phyloP scores from a whole-genome alignment of 2,113 vertebrate species.

The Phrynocephalus versicolor region DNA sequence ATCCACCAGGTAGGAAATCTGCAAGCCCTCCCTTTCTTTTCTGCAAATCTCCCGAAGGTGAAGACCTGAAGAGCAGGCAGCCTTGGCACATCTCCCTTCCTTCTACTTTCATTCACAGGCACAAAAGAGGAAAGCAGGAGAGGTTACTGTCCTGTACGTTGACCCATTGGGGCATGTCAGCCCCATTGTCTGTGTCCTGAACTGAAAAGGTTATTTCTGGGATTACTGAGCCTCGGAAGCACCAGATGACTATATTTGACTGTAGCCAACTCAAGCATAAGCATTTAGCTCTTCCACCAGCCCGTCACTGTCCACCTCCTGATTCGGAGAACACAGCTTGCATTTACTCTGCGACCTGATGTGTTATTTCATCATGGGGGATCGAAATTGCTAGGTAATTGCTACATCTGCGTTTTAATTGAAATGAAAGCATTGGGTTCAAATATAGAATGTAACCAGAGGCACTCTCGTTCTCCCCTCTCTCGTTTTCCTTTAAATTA shows the following conservation, averaged over 20 bases:
- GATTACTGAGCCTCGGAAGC: background rate
- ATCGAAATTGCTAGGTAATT: background rate
- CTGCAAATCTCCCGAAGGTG: no score
- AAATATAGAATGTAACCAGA: constrained; percentile 14
- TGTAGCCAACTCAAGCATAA: background rate
- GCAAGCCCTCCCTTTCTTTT: no score
- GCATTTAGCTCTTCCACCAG: background rate
- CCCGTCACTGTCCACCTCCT: background rate
- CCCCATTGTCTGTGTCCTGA: background rate
- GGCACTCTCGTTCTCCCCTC: background rate
- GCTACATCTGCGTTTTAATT: background rate
- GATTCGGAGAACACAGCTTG: background rate
- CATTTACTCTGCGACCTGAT: background rate
- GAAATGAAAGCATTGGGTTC: constrained; percentile 1
- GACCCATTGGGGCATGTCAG: no score
- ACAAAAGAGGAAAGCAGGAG: background rate
- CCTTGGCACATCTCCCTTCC: no score
- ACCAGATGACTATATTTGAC: background rate
- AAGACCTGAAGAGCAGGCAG: no score
- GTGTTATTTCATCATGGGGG: background rate
- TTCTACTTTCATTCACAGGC: background rate
- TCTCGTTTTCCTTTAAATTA: background rate
- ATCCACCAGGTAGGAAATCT: no score
- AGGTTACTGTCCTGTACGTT: background rate
- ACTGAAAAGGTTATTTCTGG: background rate